Base-by-base conservation (phyloP, 2,113 vertebrate species). In the Dicrurus megarhynchus region DNA sequence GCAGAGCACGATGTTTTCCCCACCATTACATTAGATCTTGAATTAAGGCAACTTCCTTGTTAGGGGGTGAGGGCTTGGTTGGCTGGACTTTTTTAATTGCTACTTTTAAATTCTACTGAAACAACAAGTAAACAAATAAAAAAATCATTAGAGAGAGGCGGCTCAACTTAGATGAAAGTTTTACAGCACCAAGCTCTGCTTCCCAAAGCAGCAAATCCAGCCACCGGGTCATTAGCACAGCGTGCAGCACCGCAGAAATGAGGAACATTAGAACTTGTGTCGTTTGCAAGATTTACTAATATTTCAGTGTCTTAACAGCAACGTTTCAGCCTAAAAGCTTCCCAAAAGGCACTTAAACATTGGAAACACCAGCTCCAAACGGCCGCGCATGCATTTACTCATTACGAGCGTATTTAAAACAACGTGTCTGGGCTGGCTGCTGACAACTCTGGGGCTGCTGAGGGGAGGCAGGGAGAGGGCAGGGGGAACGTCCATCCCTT, bases 101-200 rank as follows among this genome's bases (percentile, higher is more conserved):
- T 92, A 64, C 97, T 98, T 98, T 97, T 94, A 93, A 93, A 97
- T 97, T 96, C 89, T 75, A 80, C 91, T 82, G 94, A 97, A 97
- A 97, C 97, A 95, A 96, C 82, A 90, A 97, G 98, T 98, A 98
- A 98, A 98, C 98, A 98, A 98, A 98, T 98, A 98, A 98, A 98
- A 98, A 98, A 98, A 96, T 98, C 96, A 96, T 98, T 98, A 98
- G 97, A 96, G 95, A 97, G 93, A 95, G 95, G 95, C 97, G 83
- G 96, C 95, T 97, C 96, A 67, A 94, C 92, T 80, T 87, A 97
- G 97, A 98, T 98, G 97, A 97, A 98, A 98, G 97, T 97, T 94
- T 93, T 97, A 97, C 96, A 95, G 96, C 94, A 47, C 44, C 70
- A 71, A 97, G 96, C 87, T 97, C 47, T 17, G 96, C 88, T 97